These are phyloP conservation scores for Agelaius phoeniceus DNA, from an alignment of 2,113 vertebrate species.

Conservation along the genomic window DNA sequence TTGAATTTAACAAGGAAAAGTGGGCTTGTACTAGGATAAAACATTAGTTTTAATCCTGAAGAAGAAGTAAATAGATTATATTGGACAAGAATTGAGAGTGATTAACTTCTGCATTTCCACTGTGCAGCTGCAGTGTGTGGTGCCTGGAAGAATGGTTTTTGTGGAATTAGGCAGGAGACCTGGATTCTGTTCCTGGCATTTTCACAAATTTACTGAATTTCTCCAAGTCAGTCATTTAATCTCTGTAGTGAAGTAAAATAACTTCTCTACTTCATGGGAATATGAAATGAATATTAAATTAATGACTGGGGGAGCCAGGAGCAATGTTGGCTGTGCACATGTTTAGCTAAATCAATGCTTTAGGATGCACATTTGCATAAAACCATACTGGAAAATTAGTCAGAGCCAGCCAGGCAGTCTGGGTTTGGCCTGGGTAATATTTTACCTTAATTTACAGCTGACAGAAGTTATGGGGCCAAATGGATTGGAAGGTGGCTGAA, in stretches of 20 bases:
- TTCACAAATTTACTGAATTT: not conserved
- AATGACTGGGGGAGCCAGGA: not conserved
- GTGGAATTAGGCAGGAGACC: not conserved
- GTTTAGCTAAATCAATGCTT: not conserved
- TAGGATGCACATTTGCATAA: slow-evolving; percentile 9
- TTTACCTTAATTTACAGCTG: slow-evolving; percentile 32
- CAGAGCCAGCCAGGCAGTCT: not conserved
- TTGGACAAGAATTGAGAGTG: not conserved
- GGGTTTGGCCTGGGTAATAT: not conserved
- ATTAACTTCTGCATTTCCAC: not conserved
- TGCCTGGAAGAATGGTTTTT: not conserved
- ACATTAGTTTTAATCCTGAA: not conserved
- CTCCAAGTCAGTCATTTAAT: not conserved
- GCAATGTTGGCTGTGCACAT: not conserved
- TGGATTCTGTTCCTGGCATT: not conserved
- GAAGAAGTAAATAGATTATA: not conserved
- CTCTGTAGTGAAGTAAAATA: not conserved
- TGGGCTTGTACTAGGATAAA: not conserved
- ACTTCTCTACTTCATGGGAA: not conserved
- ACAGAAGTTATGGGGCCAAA: not conserved
- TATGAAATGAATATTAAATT: slow-evolving; percentile 3
- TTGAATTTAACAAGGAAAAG: not conserved
- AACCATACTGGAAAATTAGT: not conserved
- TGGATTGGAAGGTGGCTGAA: not conserved
- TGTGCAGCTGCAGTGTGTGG: not conserved